These are phyloP conservation scores for Entelurus aequoreus DNA, from an alignment of 2,113 vertebrate genomes.

Conservation along the genomic window DNA sequence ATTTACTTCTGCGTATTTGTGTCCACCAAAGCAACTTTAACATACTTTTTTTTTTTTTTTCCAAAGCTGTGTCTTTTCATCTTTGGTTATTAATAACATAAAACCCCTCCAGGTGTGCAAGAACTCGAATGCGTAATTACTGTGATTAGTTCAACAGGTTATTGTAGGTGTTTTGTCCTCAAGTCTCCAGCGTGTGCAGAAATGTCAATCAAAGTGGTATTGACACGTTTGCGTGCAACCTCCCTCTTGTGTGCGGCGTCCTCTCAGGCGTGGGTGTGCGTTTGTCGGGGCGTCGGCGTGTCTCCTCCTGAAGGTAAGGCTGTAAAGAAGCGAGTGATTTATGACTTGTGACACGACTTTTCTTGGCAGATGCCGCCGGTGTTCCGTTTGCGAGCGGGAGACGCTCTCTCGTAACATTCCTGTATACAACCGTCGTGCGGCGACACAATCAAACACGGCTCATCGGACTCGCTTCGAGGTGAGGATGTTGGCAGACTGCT, in stretches of 20 bases:
- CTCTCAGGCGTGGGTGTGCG: slow-evolving; percentile 32
- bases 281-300: slow-evolving; percentile 67
- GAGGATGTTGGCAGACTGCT: slow-evolving; percentile 14
- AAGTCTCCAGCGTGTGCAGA: not conserved
- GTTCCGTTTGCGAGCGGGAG: slow-evolving; percentile 25
- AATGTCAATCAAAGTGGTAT: not conserved
- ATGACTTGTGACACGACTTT: slow-evolving; percentile 47
- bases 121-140: too few relatives aligned
- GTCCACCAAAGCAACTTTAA: too few relatives aligned
- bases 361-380: slow-evolving; percentile 42
- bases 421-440: not conserved
- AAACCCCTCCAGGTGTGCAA: too few relatives aligned
- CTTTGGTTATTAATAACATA: too few relatives aligned
- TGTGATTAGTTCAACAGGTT: not conserved
- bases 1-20: too few relatives aligned
- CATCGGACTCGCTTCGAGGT: not conserved
- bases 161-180: too few relatives aligned
- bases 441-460: too few relatives aligned
- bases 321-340: slow-evolving; percentile 62
- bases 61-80: too few relatives aligned
- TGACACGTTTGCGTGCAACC: slow-evolving; percentile 11
- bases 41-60: too few relatives aligned
- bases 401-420: slow-evolving; percentile 15
- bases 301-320: slow-evolving; percentile 64
- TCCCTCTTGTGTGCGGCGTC: slow-evolving; percentile 13